Base-by-base conservation (phyloP, 1,140 invertebrate genomes). In the Drosophila mayri region DNA sequence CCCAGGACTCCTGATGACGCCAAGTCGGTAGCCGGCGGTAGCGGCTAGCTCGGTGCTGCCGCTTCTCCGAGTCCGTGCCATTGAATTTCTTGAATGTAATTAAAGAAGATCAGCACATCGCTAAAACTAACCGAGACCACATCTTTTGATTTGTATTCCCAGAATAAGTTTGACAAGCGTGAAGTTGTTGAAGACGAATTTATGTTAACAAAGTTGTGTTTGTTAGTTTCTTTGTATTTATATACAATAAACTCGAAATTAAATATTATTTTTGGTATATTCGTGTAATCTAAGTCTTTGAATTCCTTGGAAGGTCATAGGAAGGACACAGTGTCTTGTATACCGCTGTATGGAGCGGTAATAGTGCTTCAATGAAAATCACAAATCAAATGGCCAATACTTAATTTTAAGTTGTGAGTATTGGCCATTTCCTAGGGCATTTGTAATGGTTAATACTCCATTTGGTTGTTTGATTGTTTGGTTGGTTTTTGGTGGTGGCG, bases 81-180 rank as follows among this genome's bases (percentile, higher is more conserved):
- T 79, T 20, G 4, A 61, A 40, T 18, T 58, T 44, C 59, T 63
- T 70, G 61, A 83, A 83, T 70, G 52, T 62, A 59, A 49, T 50
- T 35, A 20, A 25, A 30, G 10, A 38, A 35, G 11, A 25, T 7
- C 16, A 37, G 43, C 46, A 55, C 12, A 7, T 14, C 1, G 46
- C 43, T 46, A 8, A 46, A 47, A 25, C 46, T 30, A 30, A 7
- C 8, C 7, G 8, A 8, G 1, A 30, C 28, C 47, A 32, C 28
- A 18, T 32, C 28, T 30, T n/a, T 50, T 50, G n/a, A 32, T 50
- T 50, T 14, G 16, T 47, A 25, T 47, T 38, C 35, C 35, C 52
- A 25, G 20, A 55, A 55, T 3, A 55, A 25, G 14, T 38, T 25
- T 38, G 20, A 55, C 35, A 22, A 38, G 52, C 52, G 38, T 10